phyloP scores from a whole-genome alignment of 2,797 vertebrate genomes.

The Kryptolebias ocellatus region DNA sequence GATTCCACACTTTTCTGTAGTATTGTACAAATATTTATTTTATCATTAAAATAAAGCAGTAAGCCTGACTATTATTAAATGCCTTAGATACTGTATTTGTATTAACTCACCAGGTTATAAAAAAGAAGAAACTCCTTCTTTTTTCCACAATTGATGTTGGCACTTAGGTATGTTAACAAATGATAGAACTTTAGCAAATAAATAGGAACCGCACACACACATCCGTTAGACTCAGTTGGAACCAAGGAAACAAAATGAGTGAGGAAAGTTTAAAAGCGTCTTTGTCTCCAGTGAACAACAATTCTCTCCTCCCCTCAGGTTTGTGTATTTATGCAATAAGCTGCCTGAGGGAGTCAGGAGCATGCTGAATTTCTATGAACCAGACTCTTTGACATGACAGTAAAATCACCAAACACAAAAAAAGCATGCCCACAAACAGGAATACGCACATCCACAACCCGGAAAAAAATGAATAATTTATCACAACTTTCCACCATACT shows the following conservation, averaged over 20 bases:
- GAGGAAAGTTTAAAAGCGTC: conserved; percentile 42
- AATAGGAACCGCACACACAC: too few relatives aligned
- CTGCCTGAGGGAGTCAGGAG: conserved; percentile 59
- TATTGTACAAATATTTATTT: not conserved
- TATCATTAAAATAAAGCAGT: too few relatives aligned
- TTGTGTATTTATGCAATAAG: conserved; percentile 50
- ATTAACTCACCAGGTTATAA: too few relatives aligned
- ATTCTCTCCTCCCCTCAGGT: conserved; percentile 30
- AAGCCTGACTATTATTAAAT: not conserved
- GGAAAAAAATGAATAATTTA: conserved; percentile 27
- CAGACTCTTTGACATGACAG: conserved; percentile 52
- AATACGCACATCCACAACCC: conserved; percentile 16
- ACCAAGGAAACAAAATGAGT: conserved; percentile 11
- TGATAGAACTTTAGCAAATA: conserved; percentile 21
- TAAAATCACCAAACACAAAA: conserved; percentile 37
- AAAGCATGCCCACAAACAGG: conserved; percentile 19
- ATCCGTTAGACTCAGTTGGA: conserved; percentile 1
- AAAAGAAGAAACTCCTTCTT: too few relatives aligned
- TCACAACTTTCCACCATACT: conserved; percentile 36
- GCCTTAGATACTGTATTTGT: not conserved
- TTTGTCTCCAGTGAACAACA: conserved; percentile 1
- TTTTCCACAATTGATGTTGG: not conserved
- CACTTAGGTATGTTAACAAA: conserved; percentile 13
- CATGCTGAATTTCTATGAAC: conserved; percentile 57
- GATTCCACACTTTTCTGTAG: too few relatives aligned